A percentile compares a stretch with the other conserved stretches of the same genome.
Evolutionary conservation across 2,113 vertebrate genomes (phyloP).

Genomic region (Felis catus): DNA sequence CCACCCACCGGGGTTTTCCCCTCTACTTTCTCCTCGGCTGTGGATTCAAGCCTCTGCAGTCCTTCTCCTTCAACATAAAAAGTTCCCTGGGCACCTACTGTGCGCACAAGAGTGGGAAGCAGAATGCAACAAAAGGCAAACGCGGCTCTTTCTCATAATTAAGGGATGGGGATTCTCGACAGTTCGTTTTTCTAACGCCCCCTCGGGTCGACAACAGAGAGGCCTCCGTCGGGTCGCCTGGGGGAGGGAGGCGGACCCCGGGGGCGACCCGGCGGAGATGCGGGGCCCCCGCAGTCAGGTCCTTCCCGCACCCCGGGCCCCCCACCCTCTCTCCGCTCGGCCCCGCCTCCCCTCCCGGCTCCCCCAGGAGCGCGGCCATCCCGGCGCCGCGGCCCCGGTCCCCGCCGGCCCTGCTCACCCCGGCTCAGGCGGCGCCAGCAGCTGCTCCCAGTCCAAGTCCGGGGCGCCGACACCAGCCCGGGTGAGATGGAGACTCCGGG

Average conservation of each 20-base stretch:
- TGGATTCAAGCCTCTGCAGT: background rate
- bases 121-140: background rate
- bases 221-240: background rate
- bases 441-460: constrained; percentile 54
- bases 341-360: background rate
- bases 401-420: constrained; percentile 34
- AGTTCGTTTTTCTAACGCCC: rapidly evolving
- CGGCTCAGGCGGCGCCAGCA: constrained; percentile 40
- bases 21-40: background rate
- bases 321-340: background rate
- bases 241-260: background rate
- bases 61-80: background rate
- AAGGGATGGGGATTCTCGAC: background rate
- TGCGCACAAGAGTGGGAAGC: too few relatives aligned
- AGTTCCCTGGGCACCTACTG: background rate
- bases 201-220: too few relatives aligned
- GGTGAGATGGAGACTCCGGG: constrained; percentile 1
- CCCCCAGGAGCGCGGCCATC: background rate
- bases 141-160: background rate
- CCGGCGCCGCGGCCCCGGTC: background rate
- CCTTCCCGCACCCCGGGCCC: background rate
- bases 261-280: background rate
- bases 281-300: background rate
- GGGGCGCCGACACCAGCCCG: background rate
- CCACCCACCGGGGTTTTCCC: background rate